Evolutionary conservation across 2,113 vertebrate species (phyloP), one percentile per base, ranked within the genome.

Genomic region (Anseranas semipalmata): DNA sequence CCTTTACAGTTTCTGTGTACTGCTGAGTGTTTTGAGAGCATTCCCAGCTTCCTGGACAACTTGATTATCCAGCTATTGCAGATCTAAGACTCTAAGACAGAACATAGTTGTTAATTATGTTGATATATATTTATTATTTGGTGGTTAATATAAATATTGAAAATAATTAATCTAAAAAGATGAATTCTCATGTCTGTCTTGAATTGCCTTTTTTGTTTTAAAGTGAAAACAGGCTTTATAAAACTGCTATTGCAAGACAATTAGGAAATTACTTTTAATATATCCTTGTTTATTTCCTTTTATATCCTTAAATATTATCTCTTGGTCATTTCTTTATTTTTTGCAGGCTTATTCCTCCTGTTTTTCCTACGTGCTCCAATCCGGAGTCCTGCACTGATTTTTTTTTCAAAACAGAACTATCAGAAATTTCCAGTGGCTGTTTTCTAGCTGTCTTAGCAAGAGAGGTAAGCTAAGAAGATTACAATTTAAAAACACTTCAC

Each of bases 371-470:
- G 12, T 98, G 98, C 93, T 96, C 96, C 14, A 45, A 93, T 63
- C 81, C 91, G 91, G 89, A 60, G 30, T 60, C 85, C 77, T 96
- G 97, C 56, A 91, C 92, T 60, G 95, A 98, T 20, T 91, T 73
- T 6, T 99, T 99, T 96, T 99, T 99, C 95, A 98, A 93, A 90
- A 52, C 98, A 62, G 98, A 99, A 81, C 98, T 98, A 48, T 99
- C 99, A 6, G 98, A 98, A 79, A 85, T 96, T 81, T 98, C 96
- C 93, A 99, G 99, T 55, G 98, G 99, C 85, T 99, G 98, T 93
- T 99, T 99, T 95, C 65, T 99, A 87, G 99, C 99, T 52, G 76
- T 99, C 96, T 94, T 99, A 87, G 97, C 87, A 82, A 98, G 98
- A 97, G 97, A 99, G 98, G 99, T 99, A 96, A 98, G 97, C 63